These are phyloP conservation scores for Erythrolamprus reginae DNA, from an alignment of 2,113 vertebrate species.

Conservation along the genomic window DNA sequence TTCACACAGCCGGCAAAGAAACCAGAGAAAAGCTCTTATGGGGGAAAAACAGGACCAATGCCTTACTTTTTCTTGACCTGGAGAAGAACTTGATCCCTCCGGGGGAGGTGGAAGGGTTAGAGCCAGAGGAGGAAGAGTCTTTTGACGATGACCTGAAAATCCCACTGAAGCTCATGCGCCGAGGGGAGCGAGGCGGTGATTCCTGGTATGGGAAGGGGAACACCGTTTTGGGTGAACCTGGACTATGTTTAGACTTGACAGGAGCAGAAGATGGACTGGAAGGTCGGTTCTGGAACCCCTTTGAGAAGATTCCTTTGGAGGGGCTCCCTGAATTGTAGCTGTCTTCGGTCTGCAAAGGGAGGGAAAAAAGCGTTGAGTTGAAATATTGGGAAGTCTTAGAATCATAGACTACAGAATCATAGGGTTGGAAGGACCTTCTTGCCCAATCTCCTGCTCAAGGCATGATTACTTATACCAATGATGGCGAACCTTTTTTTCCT, in stretches of 20 bases:
- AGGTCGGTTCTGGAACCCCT: constrained; percentile 73
- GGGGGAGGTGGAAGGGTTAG: constrained; percentile 80
- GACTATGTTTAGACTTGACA: constrained; percentile 74
- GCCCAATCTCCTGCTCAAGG: neutral
- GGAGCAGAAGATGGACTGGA: constrained; percentile 86
- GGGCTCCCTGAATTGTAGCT: constrained; percentile 72
- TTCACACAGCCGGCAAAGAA: constrained; percentile 53
- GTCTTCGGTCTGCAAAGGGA: constrained; percentile 74
- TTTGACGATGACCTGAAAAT: constrained; percentile 89
- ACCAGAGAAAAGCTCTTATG: constrained; percentile 52
- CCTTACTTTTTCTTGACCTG: constrained; percentile 87
- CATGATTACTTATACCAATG: too few species aligned
- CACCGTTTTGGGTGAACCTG: constrained; percentile 78
- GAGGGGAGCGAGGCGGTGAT: constrained; percentile 82
- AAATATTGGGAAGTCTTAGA: neutral
- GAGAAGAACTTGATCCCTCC: constrained; percentile 86
- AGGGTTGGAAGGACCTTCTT: neutral
- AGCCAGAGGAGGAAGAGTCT: constrained; percentile 76
- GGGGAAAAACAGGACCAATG: constrained; percentile 57
- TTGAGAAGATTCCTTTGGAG: constrained; percentile 81
- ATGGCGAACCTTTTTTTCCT: too few species aligned
- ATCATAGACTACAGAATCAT: neutral
- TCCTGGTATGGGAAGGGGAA: constrained; percentile 85
- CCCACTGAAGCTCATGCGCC: constrained; percentile 90
- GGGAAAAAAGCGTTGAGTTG: constrained; percentile 16